Evolutionary conservation across 2,113 vertebrate species (phyloP), one percentile per base, ranked within the genome.

Genomic region (Eolophus roseicapilla): DNA sequence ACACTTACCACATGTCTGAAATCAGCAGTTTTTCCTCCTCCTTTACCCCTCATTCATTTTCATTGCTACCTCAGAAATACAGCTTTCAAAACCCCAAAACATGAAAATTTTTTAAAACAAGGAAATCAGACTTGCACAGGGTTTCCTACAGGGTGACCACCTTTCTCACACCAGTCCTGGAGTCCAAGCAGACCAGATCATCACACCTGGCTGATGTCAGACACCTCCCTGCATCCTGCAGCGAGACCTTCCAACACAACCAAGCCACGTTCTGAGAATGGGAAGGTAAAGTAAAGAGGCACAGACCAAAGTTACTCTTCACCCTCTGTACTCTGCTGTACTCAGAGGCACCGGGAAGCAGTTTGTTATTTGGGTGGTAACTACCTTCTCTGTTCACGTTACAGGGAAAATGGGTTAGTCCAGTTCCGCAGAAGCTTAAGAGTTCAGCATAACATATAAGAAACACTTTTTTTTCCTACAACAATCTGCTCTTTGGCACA

Each of bases 401-500:
- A 43, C 0, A 78, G 50, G 76, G 60, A 74, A 89, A 93, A 92
- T 0, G 17, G 53, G 65, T 39, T 43, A 70, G 77, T 60, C 69
- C 55, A 57, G 76, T 91, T 95, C 71, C 65, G 78, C 63, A 91
- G 84, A 90, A 96, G 85, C 92, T 92, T n/a, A 47, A 35, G 85
- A 90, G 87, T 95, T 96, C 96, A 95, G 89, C 75, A 71, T 29
- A 47, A 95, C 94, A 78, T 92, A 74, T 11, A 97, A 97, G 97
- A 96, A 97, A 97, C 94, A 94, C 92, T 75, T 95, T 95, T 95
- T 91, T 92, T 97, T 87, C 91, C 94, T 97, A 96, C 82, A 95
- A 97, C 97, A 97, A 96, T 98, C 97, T 98, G 97, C 97, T 97
- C 96, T 97, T 91, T 98, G 97, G 98, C 97, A 88, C 88, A 86